Conservation (phyloP, 2,888 invertebrate genomes). For the Drosophila anceps region DNA sequence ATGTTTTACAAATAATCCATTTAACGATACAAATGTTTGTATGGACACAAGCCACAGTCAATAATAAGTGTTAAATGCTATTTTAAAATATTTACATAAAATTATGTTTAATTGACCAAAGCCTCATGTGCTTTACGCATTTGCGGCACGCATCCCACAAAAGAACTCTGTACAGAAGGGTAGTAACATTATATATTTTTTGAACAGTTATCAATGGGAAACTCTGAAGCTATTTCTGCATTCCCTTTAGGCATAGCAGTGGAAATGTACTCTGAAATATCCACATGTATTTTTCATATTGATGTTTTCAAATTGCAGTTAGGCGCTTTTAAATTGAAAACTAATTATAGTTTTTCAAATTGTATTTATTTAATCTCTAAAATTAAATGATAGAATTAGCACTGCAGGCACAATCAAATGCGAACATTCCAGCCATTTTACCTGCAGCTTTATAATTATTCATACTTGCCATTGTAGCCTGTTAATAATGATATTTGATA, state of each 20-base stretch:
- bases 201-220: too few species aligned
- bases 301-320: neutral
- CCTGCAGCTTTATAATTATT: conserved; percentile 50
- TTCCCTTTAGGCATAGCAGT: neutral
- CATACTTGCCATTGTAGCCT: conserved; percentile 46
- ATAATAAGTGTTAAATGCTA: neutral
- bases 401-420: conserved; percentile 3
- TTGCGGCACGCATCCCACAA: neutral
- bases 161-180: too few species aligned
- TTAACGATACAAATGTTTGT: neutral
- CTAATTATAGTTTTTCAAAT: neutral
- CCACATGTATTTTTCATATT: neutral
- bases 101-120: neutral
- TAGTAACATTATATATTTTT: neutral
- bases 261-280: neutral
- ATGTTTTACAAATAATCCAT: neutral
- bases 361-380: neutral
- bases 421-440: conserved; percentile 1
- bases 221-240: neutral
- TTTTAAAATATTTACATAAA: neutral
- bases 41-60: neutral
- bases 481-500: conserved; percentile 44
- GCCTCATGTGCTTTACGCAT: neutral
- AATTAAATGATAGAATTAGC: neutral
- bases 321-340: neutral